phyloP scores from a whole-genome alignment of 2,888 invertebrate genomes.

The Cephus spinipes region DNA sequence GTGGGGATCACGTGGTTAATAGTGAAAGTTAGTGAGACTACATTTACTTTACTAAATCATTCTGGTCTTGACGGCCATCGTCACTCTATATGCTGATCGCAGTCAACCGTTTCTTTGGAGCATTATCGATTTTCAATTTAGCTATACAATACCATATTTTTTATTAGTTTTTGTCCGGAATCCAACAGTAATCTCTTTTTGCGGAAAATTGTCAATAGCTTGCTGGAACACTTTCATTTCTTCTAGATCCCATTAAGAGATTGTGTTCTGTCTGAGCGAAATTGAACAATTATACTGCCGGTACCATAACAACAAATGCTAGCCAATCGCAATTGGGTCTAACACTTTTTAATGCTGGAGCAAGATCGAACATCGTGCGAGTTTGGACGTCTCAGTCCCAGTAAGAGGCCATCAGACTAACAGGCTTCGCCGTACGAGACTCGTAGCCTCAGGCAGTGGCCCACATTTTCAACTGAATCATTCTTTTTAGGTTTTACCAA shows the following conservation, averaged over 20 bases:
- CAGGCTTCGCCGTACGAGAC: conserved; percentile 2
- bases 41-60: conserved; percentile 31
- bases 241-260: background rate
- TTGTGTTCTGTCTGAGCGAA: background rate
- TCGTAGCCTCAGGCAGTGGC: conserved; percentile 3
- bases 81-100: background rate
- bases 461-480: conserved; percentile 11
- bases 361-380: background rate
- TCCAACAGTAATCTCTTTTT: background rate
- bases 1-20: conserved; percentile 42
- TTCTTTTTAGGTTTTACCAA: conserved; percentile 11
- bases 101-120: background rate
- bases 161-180: background rate
- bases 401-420: background rate
- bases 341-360: background rate
- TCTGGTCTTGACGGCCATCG: background rate
- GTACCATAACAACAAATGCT: background rate
- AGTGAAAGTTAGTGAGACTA: conserved; percentile 48
- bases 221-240: background rate
- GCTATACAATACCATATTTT: background rate
- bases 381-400: background rate
- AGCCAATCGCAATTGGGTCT: background rate
- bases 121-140: background rate
- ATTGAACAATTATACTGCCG: background rate
- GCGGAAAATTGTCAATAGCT: background rate